These are phyloP conservation scores for Trichopoda pennipes DNA, from an alignment of 2,888 invertebrate species.

Conservation along the genomic window DNA sequence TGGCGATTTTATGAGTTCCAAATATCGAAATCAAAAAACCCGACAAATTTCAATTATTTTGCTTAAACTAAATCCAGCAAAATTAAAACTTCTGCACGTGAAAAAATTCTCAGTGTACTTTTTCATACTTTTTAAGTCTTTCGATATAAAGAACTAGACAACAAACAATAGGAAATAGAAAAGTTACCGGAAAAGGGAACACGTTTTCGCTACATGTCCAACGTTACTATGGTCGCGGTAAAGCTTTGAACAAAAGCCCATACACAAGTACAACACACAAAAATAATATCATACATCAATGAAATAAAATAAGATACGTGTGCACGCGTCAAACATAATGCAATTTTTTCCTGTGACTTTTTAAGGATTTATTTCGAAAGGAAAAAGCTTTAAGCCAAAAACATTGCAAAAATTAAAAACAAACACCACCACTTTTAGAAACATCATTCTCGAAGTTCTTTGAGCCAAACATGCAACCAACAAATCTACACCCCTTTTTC, in stretches of 20 bases:
- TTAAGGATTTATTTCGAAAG: constrained; percentile 6
- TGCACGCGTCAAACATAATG: constrained; percentile 67
- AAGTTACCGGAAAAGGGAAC: constrained; percentile 54
- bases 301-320: constrained; percentile 47
- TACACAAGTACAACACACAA: constrained; percentile 1
- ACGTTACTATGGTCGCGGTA: constrained; percentile 59
- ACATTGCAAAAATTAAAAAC: constrained; percentile 21
- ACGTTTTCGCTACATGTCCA: constrained; percentile 49
- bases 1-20: too few species aligned
- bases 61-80: too few species aligned
- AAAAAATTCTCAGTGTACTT: constrained; percentile 7
- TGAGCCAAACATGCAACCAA: constrained; percentile 46
- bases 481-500: constrained; percentile 58
- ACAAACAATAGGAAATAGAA: constrained; percentile 62
- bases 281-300: constrained; percentile 38
- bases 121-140: background rate
- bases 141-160: constrained; percentile 22
- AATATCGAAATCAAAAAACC: too few species aligned
- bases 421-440: constrained; percentile 48
- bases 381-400: constrained; percentile 49
- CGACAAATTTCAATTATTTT: too few species aligned
- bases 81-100: too few species aligned
- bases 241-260: constrained; percentile 19
- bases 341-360: constrained; percentile 46
- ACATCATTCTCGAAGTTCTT: constrained; percentile 15